A percentile compares a stretch with the other conserved stretches of the same genome.
Conservation (phyloP, 1,140 invertebrate species). For the Scaptomyza hsui region DNA sequence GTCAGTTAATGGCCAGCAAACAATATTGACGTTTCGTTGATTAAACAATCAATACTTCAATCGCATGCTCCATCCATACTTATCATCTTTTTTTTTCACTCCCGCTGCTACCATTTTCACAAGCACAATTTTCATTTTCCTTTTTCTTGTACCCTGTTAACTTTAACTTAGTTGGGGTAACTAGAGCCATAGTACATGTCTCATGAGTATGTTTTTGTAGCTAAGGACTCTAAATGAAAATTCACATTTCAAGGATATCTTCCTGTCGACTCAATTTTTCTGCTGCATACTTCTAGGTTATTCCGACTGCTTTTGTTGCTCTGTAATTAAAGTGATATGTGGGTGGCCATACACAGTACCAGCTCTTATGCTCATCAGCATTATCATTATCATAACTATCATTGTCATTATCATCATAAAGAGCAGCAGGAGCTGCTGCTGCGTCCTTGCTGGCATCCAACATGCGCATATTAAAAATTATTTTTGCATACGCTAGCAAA, state of each 20-base stretch:
- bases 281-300: neutral
- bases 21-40: slow-evolving; percentile 48
- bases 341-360: slow-evolving; percentile 42
- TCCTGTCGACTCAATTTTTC: neutral
- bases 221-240: no score
- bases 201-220: no score
- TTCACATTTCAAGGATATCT: slow-evolving; percentile 5
- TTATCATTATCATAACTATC: slow-evolving; percentile 27
- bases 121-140: slow-evolving; percentile 39
- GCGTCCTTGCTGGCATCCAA: slow-evolving; percentile 29
- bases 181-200: no score
- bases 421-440: slow-evolving; percentile 4
- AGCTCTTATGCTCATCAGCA: slow-evolving; percentile 46
- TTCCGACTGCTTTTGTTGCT: slow-evolving; percentile 26
- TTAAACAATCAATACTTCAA: slow-evolving; percentile 68
- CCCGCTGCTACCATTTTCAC: slow-evolving; percentile 11
- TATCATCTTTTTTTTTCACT: slow-evolving; percentile 1
- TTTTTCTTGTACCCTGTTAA: slow-evolving; percentile 1
- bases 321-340: slow-evolving; percentile 76
- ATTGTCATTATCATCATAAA: slow-evolving; percentile 23
- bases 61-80: slow-evolving; percentile 30
- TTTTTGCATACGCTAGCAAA: slow-evolving; percentile 52
- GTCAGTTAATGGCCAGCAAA: slow-evolving; percentile 53
- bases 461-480: slow-evolving; percentile 74
- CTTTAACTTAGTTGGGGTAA: no score